Percentiles rank a stretch among this genome's conserved stretches.
Conservation (phyloP, 2,113 vertebrate species). For the Aramus guarauna region DNA sequence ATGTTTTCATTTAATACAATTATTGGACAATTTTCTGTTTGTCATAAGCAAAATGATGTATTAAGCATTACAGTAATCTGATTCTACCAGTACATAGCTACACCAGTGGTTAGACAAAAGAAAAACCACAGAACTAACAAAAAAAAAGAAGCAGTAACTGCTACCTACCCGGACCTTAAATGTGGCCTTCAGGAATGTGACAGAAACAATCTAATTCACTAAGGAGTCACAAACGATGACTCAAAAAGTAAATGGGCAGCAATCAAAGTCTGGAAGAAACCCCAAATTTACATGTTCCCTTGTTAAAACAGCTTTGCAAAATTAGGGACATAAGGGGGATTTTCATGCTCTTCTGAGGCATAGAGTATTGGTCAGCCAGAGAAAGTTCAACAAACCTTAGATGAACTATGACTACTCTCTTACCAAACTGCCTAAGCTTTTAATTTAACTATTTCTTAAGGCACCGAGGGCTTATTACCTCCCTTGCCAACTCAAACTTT, state of each 20-base stretch:
- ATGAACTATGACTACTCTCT: neutral
- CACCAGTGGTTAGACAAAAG: neutral
- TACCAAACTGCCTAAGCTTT: neutral
- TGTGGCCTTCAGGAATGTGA: neutral
- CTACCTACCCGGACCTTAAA: neutral
- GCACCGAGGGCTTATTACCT: neutral
- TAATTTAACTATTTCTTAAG: neutral
- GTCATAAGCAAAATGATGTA: neutral
- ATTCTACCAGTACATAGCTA: neutral
- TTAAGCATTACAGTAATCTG: neutral
- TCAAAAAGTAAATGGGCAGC: neutral
- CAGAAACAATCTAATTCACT: neutral
- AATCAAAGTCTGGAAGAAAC: neutral
- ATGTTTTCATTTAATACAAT: neutral
- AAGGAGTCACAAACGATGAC: neutral
- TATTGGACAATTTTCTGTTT: neutral
- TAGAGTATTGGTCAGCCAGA: neutral
- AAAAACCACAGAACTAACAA: neutral
- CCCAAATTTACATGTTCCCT: neutral
- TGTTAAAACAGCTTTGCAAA: conserved; percentile 26
- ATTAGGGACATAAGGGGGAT: neutral
- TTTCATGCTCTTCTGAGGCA: neutral
- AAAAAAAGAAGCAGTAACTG: neutral
- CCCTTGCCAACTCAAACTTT: neutral
- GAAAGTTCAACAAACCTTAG: neutral